These are phyloP conservation scores for Aegithalos caudatus DNA, from an alignment of 2,113 vertebrate genomes.

Conservation along the genomic window DNA sequence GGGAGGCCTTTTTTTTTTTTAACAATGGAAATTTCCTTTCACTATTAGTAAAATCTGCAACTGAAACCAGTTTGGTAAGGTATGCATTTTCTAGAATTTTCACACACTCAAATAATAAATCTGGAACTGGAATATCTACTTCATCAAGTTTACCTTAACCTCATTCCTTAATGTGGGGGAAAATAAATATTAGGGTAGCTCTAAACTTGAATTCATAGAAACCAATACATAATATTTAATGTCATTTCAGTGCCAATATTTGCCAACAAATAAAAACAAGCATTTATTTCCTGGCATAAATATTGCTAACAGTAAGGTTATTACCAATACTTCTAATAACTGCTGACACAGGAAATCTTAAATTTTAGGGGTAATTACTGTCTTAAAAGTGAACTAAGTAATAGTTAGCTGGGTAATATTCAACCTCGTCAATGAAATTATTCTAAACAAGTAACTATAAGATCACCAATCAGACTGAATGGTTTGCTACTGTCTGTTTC, in stretches of 20 bases:
- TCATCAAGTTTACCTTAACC: conserved; percentile 47
- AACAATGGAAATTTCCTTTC: background rate
- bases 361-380: background rate
- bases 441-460: background rate
- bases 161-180: background rate
- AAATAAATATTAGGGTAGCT: background rate
- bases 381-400: background rate
- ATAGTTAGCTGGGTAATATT: background rate
- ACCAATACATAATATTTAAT: background rate
- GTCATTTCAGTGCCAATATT: background rate
- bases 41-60: background rate
- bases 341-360: background rate
- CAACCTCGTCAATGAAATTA: background rate
- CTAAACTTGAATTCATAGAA: background rate
- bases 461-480: background rate
- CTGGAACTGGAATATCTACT: background rate
- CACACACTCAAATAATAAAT: background rate
- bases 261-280: background rate
- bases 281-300: background rate
- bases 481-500: background rate
- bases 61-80: background rate
- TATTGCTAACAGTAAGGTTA: background rate
- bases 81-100: background rate
- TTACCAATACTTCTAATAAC: background rate
- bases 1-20: background rate